Evolutionary conservation across 2,113 vertebrate genomes (phyloP).

Genomic region (Phalacrocorax brasilianus): DNA sequence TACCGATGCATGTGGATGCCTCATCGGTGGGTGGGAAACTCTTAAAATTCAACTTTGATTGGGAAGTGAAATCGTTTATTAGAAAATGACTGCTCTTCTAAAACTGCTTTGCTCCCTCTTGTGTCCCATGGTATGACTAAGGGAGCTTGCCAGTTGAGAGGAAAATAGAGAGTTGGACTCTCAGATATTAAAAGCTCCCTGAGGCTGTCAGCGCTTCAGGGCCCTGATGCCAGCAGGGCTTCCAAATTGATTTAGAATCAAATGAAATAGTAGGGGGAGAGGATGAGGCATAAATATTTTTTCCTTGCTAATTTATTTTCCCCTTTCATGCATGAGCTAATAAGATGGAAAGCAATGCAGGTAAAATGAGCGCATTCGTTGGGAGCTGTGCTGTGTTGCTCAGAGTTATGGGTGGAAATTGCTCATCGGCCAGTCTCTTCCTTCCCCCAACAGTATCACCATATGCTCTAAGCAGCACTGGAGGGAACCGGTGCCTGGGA

Average conservation of each 20-base stretch:
- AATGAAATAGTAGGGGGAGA: not conserved
- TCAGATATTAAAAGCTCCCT: not conserved
- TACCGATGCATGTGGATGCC: not conserved
- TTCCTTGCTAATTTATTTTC: conserved; percentile 12
- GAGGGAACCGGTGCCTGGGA: not conserved
- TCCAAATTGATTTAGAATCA: not conserved
- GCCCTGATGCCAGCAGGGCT: not conserved
- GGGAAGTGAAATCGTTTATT: not conserved
- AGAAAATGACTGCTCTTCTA: not conserved
- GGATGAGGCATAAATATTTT: conserved; percentile 19
- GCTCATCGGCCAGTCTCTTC: fast-evolving
- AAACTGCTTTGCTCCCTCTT: not conserved
- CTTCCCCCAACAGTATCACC: not conserved
- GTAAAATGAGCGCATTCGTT: not conserved
- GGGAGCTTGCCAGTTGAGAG: not conserved
- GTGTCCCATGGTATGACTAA: not conserved
- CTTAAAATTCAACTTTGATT: conserved; percentile 8
- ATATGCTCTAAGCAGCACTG: fast-evolving
- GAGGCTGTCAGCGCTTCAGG: not conserved
- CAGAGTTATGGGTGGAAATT: not conserved
- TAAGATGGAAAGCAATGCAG: not conserved
- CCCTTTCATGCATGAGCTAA: not conserved
- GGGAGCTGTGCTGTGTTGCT: not conserved
- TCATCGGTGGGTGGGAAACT: not conserved
- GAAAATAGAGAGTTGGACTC: not conserved